phyloP scores from a whole-genome alignment of 2,113 vertebrate genomes.

The Gopherus flavomarginatus region DNA sequence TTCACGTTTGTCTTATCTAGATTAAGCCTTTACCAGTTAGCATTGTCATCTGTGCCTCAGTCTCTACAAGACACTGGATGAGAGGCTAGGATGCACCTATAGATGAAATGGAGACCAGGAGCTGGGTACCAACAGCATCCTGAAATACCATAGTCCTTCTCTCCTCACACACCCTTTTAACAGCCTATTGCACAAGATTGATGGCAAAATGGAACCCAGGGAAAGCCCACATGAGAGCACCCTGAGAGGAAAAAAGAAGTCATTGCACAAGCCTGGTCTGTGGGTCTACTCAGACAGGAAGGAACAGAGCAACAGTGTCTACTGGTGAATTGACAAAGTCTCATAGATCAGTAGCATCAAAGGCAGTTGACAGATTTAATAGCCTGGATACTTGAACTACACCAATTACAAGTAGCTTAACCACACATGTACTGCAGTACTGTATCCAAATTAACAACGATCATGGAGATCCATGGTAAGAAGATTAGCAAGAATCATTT shows the following conservation, averaged over 20 bases:
- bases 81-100: background rate
- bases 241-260: background rate
- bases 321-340: background rate
- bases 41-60: accelerated
- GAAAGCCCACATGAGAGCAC: background rate
- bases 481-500: background rate
- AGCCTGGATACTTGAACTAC: background rate
- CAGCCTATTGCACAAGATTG: background rate
- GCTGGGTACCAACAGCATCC: background rate
- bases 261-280: background rate
- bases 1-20: background rate
- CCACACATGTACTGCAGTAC: background rate
- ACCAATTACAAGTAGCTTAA: background rate
- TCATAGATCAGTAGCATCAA: background rate
- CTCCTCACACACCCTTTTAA: background rate
- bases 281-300: background rate
- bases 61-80: background rate
- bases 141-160: background rate
- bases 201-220: background rate
- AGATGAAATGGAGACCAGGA: background rate
- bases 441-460: background rate
- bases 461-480: background rate
- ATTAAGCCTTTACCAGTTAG: background rate
- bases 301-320: background rate
- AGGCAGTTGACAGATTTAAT: background rate